Evolutionary conservation across 2,797 vertebrate genomes (phyloP).

Genomic region (Rhynchotus rufescens): DNA sequence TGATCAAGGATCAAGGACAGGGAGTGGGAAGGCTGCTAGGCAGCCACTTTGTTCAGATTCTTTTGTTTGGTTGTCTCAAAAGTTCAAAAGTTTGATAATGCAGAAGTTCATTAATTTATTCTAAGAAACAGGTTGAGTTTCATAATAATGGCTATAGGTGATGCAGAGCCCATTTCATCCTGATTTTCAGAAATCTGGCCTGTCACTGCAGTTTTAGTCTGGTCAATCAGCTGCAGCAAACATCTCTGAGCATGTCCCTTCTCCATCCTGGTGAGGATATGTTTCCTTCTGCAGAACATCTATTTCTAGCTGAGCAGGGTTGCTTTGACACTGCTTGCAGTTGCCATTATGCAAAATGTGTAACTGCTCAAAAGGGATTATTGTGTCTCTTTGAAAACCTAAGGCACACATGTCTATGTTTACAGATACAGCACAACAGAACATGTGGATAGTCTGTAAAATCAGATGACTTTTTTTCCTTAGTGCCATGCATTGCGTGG

Average conservation of each 20-base stretch:
- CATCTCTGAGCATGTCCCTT: neutral
- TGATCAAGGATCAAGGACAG: neutral
- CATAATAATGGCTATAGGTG: constrained; percentile 5
- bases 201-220: neutral
- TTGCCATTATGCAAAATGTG: neutral
- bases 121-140: neutral
- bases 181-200: neutral
- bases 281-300: neutral
- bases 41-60: neutral
- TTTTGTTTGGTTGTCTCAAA: neutral
- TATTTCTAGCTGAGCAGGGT: neutral
- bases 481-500: neutral
- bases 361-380: neutral
- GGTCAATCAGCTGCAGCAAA: neutral
- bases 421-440: neutral
- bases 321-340: neutral
- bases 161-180: neutral
- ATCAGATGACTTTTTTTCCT: neutral
- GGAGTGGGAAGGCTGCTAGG: neutral
- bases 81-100: neutral
- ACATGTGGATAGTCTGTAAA: neutral
- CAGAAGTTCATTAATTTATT: neutral
- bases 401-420: neutral
- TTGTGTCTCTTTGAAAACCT: neutral
- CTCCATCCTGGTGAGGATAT: neutral